Percentiles rank a stretch among this genome's conserved stretches.
phyloP scores from a whole-genome alignment of 2,888 invertebrate genomes.

The Lacanobia wlatinum region DNA sequence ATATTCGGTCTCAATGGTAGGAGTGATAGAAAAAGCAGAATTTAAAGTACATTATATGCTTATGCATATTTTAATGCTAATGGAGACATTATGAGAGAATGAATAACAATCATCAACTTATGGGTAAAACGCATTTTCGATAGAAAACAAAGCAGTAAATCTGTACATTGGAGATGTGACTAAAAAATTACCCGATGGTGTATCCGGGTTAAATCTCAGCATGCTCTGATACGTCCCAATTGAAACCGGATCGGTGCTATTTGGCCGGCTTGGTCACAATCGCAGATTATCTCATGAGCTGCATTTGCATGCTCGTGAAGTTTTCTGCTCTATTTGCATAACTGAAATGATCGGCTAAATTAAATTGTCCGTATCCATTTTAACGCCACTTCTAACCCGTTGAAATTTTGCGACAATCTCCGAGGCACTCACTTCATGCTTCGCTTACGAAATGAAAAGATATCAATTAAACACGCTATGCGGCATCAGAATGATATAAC shows the following conservation, averaged over 20 bases:
- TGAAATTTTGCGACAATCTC: constrained; percentile 74
- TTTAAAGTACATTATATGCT: constrained; percentile 44
- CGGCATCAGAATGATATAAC: constrained; percentile 72
- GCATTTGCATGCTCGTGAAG: constrained; percentile 79
- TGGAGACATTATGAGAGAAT: constrained; percentile 44
- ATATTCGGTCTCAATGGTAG: neutral
- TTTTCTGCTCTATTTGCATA: constrained; percentile 86
- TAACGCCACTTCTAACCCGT: constrained; percentile 73
- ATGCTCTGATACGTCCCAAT: constrained; percentile 79
- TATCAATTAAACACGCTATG: constrained; percentile 72
- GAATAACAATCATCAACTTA: constrained; percentile 43
- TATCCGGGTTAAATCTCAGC: constrained; percentile 79
- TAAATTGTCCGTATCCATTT: constrained; percentile 82
- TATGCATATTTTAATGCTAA: constrained; percentile 53
- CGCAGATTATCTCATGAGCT: constrained; percentile 82
- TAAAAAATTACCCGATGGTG: constrained; percentile 77
- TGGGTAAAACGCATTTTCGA: constrained; percentile 64
- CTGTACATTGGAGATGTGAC: constrained; percentile 74
- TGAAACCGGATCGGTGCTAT: constrained; percentile 68
- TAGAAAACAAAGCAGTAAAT: constrained; percentile 72
- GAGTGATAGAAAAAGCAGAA: constrained; percentile 26
- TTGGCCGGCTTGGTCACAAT: constrained; percentile 78
- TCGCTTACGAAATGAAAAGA: constrained; percentile 76
- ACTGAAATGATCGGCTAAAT: constrained; percentile 85
- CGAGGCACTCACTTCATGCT: constrained; percentile 70